Evolutionary conservation across 1,140 invertebrate species (phyloP).

Genomic region (Lordiphosa clarofinis): DNA sequence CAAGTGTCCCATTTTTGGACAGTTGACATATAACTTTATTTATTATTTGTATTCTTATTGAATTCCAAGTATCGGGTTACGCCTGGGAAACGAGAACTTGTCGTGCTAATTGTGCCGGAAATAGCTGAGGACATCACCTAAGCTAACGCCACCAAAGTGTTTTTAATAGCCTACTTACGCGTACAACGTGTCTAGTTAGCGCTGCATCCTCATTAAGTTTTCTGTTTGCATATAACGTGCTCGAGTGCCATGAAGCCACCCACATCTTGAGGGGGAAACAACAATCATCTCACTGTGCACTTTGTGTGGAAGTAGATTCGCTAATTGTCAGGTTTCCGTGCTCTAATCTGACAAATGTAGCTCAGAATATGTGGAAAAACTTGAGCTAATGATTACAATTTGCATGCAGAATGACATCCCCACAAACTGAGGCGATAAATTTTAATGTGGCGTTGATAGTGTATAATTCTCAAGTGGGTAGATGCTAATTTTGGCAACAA

Average conservation of each 20-base stretch:
- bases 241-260: constrained; percentile 58
- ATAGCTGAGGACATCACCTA: constrained; percentile 59
- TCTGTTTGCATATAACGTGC: constrained; percentile 54
- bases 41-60: no score
- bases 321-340: constrained; percentile 66
- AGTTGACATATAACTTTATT: constrained; percentile 55
- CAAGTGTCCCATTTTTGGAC: constrained; percentile 67
- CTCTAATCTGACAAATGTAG: constrained; percentile 55
- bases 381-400: constrained; percentile 44
- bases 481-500: constrained; percentile 35
- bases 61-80: constrained; percentile 75
- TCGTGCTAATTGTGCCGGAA: constrained; percentile 66
- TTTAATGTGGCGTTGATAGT: constrained; percentile 11
- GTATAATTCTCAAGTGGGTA: background rate
- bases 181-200: constrained; percentile 72
- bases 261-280: constrained; percentile 29
- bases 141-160: constrained; percentile 66
- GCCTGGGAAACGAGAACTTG: constrained; percentile 44
- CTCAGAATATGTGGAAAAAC: constrained; percentile 43
- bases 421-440: constrained; percentile 21
- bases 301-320: constrained; percentile 60
- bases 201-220: constrained; percentile 72
- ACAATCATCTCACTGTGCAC: background rate
- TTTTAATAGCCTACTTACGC: constrained; percentile 46
- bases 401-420: constrained; percentile 21